Base-by-base conservation (phyloP, 2,888 invertebrate species). In the Octonoba sinensis region DNA sequence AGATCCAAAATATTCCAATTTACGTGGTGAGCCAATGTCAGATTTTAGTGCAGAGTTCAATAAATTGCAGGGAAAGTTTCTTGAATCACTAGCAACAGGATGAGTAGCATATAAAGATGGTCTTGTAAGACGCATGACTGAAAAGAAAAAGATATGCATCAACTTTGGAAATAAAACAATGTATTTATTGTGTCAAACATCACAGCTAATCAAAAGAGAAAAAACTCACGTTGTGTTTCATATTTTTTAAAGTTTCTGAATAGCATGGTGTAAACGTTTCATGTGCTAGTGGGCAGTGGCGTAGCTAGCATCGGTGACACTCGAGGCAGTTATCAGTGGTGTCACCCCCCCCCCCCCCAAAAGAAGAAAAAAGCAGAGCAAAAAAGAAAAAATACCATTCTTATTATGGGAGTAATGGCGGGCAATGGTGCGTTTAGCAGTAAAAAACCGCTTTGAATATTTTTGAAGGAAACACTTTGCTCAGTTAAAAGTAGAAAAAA, bases 11-110 rank as follows among this genome's bases (percentile, higher is more conserved):
- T 94, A 93, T 89, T 95, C 95, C 87, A 95, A 92, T 75, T 94
- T 94, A 82, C 92, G 91, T 0, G 95, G 93, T 46, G 94, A 91
- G n/a, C 95, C 94, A 18, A 94, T 93, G 90, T 97, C 96, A 86
- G 93, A 92, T 87, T 94, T 93, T 64, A 95, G 89, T 84, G 93
- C 93, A 86, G 93, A 92, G 86, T 93, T 93, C 67, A 96, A 91
- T 85, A 93, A 91, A 87, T 93, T 93, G 81, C 94, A 94, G 8
- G 95, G 94, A 85, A 96, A 91, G 89, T 96, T 96, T 88, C 93
- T 93, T 6, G 92, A 91, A 88, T 97, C 97, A 87, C 94, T 94
- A 8, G 95, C 94, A 1, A 79, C 51, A 44, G 82, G 84, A 13
- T 64, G 73, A 22, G 83, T 84, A 16, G 79, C 76, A 60, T 84